phyloP scores from a whole-genome alignment of 2,797 vertebrate genomes.

The Danio albolineatus region DNA sequence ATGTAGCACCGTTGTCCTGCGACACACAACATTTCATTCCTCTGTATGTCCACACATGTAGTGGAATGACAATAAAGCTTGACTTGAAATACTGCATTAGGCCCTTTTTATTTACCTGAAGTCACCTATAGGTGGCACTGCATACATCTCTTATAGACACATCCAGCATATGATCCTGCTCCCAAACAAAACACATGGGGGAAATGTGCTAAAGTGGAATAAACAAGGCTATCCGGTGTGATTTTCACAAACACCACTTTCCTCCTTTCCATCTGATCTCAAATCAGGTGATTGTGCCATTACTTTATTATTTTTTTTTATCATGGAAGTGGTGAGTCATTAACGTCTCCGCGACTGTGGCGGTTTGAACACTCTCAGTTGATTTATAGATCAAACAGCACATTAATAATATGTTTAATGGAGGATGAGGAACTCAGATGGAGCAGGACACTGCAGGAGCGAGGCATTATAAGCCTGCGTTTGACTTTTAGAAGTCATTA shows the following conservation, averaged over 20 bases:
- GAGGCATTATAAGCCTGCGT: constrained; percentile 59
- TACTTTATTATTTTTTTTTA: constrained; percentile 36
- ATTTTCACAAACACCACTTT: constrained; percentile 1
- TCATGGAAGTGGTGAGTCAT: constrained; percentile 60
- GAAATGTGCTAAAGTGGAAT: not conserved
- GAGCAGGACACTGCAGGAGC: constrained; percentile 69
- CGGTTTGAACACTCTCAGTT: constrained; percentile 62
- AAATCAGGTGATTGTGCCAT: constrained; percentile 55
- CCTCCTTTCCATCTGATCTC: constrained; percentile 35
- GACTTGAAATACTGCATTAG: not conserved
- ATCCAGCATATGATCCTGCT: not conserved
- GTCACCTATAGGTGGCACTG: constrained; percentile 51
- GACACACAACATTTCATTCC: too few relatives aligned
- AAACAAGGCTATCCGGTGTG: constrained; percentile 5
- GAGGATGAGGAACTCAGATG: constrained; percentile 66
- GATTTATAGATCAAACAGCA: constrained; percentile 75
- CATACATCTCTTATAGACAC: constrained; percentile 13
- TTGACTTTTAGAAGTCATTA: constrained; percentile 56
- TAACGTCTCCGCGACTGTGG: constrained; percentile 54
- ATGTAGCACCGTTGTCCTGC: too few relatives aligned
- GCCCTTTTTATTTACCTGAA: not conserved
- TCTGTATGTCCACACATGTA: too few relatives aligned
- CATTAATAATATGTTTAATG: constrained; percentile 75
- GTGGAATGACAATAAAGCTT: too few relatives aligned
- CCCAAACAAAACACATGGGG: constrained; percentile 4